Evolutionary conservation across 2,888 invertebrate genomes (phyloP), one percentile per base, ranked within the genome.

Genomic region (Drosophila cognata): DNA sequence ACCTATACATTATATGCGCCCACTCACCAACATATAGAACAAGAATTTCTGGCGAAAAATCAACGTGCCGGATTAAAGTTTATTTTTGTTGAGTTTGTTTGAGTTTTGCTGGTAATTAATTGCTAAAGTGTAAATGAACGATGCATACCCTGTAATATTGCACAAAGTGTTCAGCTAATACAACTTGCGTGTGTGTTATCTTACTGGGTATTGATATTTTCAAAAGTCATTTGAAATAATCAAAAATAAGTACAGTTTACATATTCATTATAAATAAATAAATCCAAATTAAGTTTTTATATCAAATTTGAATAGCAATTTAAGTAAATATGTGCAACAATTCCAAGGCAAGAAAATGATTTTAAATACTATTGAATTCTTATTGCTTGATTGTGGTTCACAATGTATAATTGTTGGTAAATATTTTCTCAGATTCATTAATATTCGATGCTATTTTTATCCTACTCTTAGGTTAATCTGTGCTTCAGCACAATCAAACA

Each of bases 91-190:
- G 70, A 84, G 85, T 79, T 85, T 90, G 89, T 84, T 79, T 89
- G 88, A 75, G 84, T 88, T 89, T 80, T 77, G 82, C 77, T 88
- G 78, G 78, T 88, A 89, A 89, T 88, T 91, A 88, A 88, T 90
- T 88, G 89, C 80, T 63, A 79, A 85, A 75, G 77, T 75, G 76
- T 51, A 43, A 71, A 28, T 31, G 29, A 28, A 25, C 46, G 25
- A 8, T 4, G 25, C 16, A 71, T 74, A 67, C 66, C 59, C 69
- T 62, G 25, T 48, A 29, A 56, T 7, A 7, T 56, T 5, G 10
- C 13, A 8, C 1, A 13, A 4, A 6, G 10, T n/a, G 5, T 13
- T 11, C 1, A 28, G 16, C 36, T 28, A 28, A 36, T 4, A 36
- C 4, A 36, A n/a, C 3, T 55, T 36, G 18, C 2, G 6, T 35